Base-by-base conservation (phyloP, 2,797 vertebrate species). In the Anguilla megastoma region DNA sequence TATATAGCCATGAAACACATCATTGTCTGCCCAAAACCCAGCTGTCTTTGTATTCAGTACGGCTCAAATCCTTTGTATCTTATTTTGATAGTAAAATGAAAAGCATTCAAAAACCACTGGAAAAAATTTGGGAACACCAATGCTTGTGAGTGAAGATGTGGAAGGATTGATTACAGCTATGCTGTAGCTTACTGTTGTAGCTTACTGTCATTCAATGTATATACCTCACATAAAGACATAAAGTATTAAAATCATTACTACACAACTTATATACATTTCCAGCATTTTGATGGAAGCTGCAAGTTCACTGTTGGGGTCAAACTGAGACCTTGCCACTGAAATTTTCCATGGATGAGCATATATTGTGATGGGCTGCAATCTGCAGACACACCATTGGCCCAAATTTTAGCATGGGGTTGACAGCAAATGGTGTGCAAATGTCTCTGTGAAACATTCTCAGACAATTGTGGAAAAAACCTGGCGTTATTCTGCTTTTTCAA, bases 1-100 rank as follows among this genome's bases (percentile, higher is more conserved):
- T 66, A 86, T 88, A 30, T 86, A 91, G 89, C 87, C 66, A 88
- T 89, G 88, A 90, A 89, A 92, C 90, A 89, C 89, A 89, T 89
- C 88, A 85, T 87, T 88, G 85, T 89, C 90, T 91, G 91, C 48
- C 88, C 89, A 90, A 90, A 86, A 36, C 91, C 90, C 90, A 86
- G 87, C 88, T 74, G 27, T 10, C 41, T 82, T 82, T 82, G 45
- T 16, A 48, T 45, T 48, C 24, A 14, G 30, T 16, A 48, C 4
- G 7, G 41, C 89, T 91, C 86, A 88, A 89, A 18, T 50, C 71
- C 24, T 82, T 60, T 85, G 60, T 90, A 90, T 52, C 88, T 86
- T 84, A 69, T 86, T 63, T 63, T 58, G 79, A 87, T 58, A 87
- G 69, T 1, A 30, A 86, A 71, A 87, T 87, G 86, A 27, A 89